Percentiles rank a stretch among this genome's conserved stretches.
These are phyloP conservation scores for Neosalanx taihuensis DNA, from an alignment of 2,797 vertebrate genomes.

Conservation along the genomic window DNA sequence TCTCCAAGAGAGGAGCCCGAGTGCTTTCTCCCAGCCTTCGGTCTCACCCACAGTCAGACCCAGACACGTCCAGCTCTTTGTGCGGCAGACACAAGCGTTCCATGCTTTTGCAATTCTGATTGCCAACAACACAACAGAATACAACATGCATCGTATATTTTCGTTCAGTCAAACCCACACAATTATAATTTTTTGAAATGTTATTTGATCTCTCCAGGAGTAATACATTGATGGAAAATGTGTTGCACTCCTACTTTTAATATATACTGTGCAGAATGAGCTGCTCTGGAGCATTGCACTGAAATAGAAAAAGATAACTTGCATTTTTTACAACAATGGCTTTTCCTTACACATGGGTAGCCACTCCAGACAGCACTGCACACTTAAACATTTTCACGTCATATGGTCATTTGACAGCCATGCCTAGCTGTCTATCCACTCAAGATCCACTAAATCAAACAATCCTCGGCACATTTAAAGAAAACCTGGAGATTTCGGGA, in stretches of 20 bases:
- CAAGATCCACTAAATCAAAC: neutral
- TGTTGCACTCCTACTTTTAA: slow-evolving; percentile 1
- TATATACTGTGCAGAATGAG: no score
- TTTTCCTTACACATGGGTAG: no score
- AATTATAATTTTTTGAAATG: slow-evolving; percentile 21
- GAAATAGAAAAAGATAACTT: no score
- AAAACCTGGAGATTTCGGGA: neutral
- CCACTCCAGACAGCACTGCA: neutral
- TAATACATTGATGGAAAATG: slow-evolving; percentile 39
- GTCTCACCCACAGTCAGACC: slow-evolving; percentile 52
- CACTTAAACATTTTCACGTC: neutral
- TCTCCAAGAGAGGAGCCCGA: slow-evolving; percentile 4
- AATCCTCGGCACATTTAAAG: neutral
- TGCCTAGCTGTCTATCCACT: neutral
- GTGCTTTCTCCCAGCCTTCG: slow-evolving; percentile 44
- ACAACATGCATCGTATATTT: slow-evolving; percentile 48
- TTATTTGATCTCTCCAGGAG: slow-evolving; percentile 44
- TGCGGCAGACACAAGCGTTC: slow-evolving; percentile 41
- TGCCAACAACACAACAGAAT: slow-evolving; percentile 36
- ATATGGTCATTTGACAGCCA: neutral
- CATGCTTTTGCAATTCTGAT: slow-evolving; percentile 46
- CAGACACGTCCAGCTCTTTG: slow-evolving; percentile 40
- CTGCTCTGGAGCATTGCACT: no score
- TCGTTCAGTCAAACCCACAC: slow-evolving; percentile 38
- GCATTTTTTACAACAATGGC: no score